phyloP scores from a whole-genome alignment of 2,113 vertebrate species.

The Phalacrocorax aristotelis region DNA sequence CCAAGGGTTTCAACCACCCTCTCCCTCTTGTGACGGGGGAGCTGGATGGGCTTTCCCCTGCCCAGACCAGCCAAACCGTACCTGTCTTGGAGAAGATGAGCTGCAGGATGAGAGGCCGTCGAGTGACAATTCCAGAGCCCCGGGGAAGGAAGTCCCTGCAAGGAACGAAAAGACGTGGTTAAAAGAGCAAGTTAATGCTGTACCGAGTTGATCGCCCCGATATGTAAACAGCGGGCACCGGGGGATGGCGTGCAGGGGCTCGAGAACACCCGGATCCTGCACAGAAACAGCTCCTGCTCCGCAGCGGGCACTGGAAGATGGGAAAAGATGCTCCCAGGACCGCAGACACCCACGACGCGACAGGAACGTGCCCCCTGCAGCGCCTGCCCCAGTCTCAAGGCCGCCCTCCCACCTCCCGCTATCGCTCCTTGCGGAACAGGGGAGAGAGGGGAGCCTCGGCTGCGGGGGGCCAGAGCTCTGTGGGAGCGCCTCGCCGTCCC shows the following conservation, averaged over 20 bases:
- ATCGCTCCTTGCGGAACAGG: background rate
- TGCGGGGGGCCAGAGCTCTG: background rate
- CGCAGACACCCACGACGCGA: background rate
- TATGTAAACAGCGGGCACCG: accelerated
- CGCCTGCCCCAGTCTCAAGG: too few relatives aligned
- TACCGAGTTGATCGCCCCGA: accelerated
- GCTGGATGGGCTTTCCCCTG: background rate
- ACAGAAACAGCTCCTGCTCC: background rate
- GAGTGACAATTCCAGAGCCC: slow-evolving; percentile 94
- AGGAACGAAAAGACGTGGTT: background rate
- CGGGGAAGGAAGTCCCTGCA: slow-evolving; percentile 95
- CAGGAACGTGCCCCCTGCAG: background rate
- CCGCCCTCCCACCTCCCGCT: background rate
- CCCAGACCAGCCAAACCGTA: slow-evolving; percentile 34
- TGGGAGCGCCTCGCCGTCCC: background rate
- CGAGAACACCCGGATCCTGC: accelerated
- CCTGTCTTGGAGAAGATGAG: slow-evolving; percentile 96
- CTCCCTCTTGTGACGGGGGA: background rate
- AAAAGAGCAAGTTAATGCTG: background rate
- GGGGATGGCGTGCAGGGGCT: background rate
- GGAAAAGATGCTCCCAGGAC: background rate
- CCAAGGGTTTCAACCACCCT: background rate
- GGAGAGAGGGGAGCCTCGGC: background rate
- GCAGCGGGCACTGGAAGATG: background rate
- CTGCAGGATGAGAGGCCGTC: slow-evolving; percentile 94